These are phyloP conservation scores for Pachyramphus minor DNA, from an alignment of 2,113 vertebrate species.

Conservation along the genomic window DNA sequence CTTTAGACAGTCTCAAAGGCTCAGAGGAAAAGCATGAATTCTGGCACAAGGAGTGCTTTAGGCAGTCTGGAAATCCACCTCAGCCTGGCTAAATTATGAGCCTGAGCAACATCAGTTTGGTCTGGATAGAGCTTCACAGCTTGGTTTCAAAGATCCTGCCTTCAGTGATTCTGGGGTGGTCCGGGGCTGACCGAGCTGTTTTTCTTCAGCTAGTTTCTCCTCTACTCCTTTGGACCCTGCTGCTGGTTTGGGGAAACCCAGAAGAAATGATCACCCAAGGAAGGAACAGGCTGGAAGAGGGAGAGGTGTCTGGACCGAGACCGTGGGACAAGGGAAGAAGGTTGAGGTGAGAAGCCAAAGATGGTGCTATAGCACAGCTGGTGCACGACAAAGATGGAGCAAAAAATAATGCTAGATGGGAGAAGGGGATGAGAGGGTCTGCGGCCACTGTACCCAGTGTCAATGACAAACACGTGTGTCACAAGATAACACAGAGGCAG, in stretches of 20 bases:
- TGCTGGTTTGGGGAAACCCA: background rate
- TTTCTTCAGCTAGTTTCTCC: background rate
- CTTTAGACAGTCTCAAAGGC: background rate
- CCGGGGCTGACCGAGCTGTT: background rate
- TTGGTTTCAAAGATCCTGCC: background rate
- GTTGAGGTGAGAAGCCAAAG: background rate
- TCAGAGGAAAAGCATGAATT: background rate
- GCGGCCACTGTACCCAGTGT: background rate
- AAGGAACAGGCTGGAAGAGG: background rate
- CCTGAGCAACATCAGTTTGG: background rate
- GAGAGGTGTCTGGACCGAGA: background rate
- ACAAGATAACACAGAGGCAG: background rate
- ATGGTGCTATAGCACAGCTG: background rate
- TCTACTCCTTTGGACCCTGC: background rate
- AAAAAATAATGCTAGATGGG: background rate
- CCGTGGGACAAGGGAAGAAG: background rate
- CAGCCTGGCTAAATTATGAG: background rate
- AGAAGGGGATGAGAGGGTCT: background rate
- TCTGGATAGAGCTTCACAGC: background rate
- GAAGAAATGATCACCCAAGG: background rate
- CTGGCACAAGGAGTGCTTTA: background rate
- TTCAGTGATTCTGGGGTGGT: background rate
- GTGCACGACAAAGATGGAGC: background rate
- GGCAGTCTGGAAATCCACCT: background rate
- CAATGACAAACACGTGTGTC: rapidly evolving